Evolutionary conservation across 2,113 vertebrate genomes (phyloP), one percentile per base, ranked within the genome.

Genomic region (Zapornia atra): DNA sequence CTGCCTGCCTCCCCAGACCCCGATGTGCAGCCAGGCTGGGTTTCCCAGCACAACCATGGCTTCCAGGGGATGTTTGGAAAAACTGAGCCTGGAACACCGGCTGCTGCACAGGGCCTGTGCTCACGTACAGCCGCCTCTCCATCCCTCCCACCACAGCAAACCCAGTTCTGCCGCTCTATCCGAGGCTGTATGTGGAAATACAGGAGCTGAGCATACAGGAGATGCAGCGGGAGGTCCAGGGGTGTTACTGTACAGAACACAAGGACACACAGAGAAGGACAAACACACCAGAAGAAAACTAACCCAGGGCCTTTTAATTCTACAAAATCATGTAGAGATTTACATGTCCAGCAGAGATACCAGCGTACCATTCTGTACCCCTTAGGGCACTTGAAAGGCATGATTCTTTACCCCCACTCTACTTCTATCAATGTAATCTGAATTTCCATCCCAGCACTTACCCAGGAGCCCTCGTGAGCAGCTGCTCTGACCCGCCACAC

Each of bases 321-420:
- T 98, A 97, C 94, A 98, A 98, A 98, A 98, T 97, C 96, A 92
- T 98, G 98, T 98, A 98, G 99, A 99, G 97, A 97, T 95, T 97
- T 92, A 76, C 96, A 94, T 95, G 97, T 98, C 96, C 95, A 98
- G 90, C 92, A 97, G 94, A 96, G 86, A 93, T 98, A 97, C 91
- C 96, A 97, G 92, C 59, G 96, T 96, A 97, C 96, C 97, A 98
- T 96, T 97, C 95, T 82, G 87, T 96, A 97, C 98, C 97, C 90
- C 91, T 95, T 95, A 98, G 92, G 94, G 96, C 94, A 92, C 75
- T 96, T 91, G 97, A 98, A 96, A 92, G 50, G 42, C 81, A 61
- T 48, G 73, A 88, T 96, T 95, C 53, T 93, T 97, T 91, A 98
- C 84, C 97, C 95, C 97, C 81, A 94, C 92, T 33, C 97, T 97